Percentiles rank a stretch among this genome's conserved stretches.
phyloP scores from a whole-genome alignment of 2,797 vertebrate genomes.

The Labeo calbasu region DNA sequence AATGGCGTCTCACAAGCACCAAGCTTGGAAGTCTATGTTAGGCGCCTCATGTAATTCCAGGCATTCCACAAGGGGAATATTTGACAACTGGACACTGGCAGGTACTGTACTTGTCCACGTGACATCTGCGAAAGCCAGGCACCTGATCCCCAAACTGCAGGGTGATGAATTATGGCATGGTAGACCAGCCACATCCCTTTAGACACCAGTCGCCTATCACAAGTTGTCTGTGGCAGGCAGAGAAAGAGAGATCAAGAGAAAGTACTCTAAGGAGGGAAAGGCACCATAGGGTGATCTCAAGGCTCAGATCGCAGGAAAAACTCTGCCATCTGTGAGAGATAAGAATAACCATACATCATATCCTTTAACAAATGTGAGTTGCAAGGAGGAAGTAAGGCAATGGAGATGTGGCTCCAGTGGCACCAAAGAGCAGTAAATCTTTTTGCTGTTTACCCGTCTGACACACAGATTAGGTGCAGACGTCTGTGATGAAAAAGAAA shows the following conservation, averaged over 20 bases:
- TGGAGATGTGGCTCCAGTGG: slow-evolving; percentile 52
- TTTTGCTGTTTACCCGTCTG: slow-evolving; percentile 75
- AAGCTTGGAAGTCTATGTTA: slow-evolving; percentile 43
- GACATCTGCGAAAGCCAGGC: slow-evolving; percentile 28
- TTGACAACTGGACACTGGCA: slow-evolving; percentile 49
- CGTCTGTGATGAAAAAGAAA: slow-evolving; percentile 17
- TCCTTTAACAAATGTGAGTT: slow-evolving; percentile 57
- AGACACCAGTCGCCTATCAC: slow-evolving; percentile 48
- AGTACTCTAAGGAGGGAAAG: slow-evolving; percentile 30
- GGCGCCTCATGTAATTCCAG: slow-evolving; percentile 50
- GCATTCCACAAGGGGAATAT: slow-evolving; percentile 57
- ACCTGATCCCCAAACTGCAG: slow-evolving; percentile 38
- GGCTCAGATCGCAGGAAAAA: slow-evolving; percentile 61
- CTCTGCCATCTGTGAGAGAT: slow-evolving; percentile 75
- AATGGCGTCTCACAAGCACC: slow-evolving; percentile 45
- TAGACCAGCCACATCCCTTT: slow-evolving; percentile 43
- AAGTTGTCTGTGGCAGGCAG: slow-evolving; percentile 34
- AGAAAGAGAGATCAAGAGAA: slow-evolving; percentile 39
- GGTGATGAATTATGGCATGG: slow-evolving; percentile 52
- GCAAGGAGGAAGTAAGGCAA: slow-evolving; percentile 63
- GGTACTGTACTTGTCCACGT: slow-evolving; percentile 64
- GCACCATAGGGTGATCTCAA: slow-evolving; percentile 21
- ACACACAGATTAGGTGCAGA: slow-evolving; percentile 70
- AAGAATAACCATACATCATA: slow-evolving; percentile 80
- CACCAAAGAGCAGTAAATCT: slow-evolving; percentile 75